phyloP scores from a whole-genome alignment of 2,888 invertebrate species.

The Sarcophaga subvicina region DNA sequence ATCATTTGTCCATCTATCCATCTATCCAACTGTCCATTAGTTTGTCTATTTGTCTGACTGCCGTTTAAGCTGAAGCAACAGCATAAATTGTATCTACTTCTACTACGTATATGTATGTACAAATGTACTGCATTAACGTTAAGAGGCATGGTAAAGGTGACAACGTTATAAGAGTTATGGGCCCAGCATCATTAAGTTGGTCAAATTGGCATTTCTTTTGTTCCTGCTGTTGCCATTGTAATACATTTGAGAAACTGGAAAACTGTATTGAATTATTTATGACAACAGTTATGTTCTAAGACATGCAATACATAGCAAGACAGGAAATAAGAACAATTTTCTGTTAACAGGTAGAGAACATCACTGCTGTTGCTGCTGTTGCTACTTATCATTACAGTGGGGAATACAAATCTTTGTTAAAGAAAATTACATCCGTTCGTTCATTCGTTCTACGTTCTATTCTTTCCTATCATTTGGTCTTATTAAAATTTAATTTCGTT shows the following conservation, averaged over 20 bases:
- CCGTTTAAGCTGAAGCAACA: not conserved
- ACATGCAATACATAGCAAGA: not conserved
- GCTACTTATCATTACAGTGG: conserved; percentile 7
- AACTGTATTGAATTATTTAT: conserved; percentile 53
- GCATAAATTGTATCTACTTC: conserved; percentile 20
- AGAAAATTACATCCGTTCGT: conserved; percentile 64
- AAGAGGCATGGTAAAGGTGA: no score
- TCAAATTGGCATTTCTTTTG: not conserved
- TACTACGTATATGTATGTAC: not conserved
- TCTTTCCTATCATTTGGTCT: not conserved
- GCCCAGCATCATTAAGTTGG: conserved; percentile 4
- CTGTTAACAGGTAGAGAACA: conserved; percentile 18
- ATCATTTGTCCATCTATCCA: not conserved
- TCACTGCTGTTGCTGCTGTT: not conserved
- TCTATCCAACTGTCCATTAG: conserved; percentile 26
- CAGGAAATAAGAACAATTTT: conserved; percentile 57
- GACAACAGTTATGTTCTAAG: not conserved
- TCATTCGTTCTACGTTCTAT: conserved; percentile 12
- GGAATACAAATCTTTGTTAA: conserved; percentile 47
- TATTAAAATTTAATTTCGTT: conserved; percentile 52
- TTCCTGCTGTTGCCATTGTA: not conserved
- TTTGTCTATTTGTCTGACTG: not conserved
- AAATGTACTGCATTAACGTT: not conserved
- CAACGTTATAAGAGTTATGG: no score
- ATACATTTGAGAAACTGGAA: conserved; percentile 14